phyloP scores from a whole-genome alignment of 2,797 vertebrate genomes.

The Schizothorax lantsangensis region DNA sequence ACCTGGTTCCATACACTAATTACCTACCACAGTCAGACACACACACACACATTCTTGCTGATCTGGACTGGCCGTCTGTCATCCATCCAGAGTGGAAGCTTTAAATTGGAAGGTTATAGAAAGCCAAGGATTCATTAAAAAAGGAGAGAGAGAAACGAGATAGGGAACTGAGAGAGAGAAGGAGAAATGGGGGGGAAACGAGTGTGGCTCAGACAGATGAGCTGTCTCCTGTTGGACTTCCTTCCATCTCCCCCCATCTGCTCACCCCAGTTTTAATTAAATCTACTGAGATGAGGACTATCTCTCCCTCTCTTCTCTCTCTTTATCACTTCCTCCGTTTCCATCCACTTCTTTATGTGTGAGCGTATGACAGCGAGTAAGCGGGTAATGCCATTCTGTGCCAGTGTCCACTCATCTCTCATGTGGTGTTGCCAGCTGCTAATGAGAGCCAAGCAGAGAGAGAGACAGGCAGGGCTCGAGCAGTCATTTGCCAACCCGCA shows the following conservation, averaged over 20 bases:
- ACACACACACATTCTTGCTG: conserved; percentile 58
- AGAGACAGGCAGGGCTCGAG: conserved; percentile 44
- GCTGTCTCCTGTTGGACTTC: conserved; percentile 90
- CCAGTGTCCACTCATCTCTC: conserved; percentile 91
- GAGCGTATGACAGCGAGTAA: conserved; percentile 63
- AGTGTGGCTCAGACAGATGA: conserved; percentile 88
- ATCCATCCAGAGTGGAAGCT: conserved; percentile 75
- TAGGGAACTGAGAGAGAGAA: conserved; percentile 48
- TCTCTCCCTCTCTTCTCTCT: conserved; percentile 63
- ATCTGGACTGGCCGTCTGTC: conserved; percentile 62
- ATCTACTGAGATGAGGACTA: conserved; percentile 90
- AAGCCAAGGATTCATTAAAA: conserved; percentile 86
- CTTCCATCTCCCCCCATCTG: conserved; percentile 95
- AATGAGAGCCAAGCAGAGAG: conserved; percentile 86
- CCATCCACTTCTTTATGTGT: conserved; percentile 56
- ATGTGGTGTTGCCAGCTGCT: conserved; percentile 89
- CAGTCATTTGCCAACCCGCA: conserved; percentile 85
- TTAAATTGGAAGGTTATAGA: conserved; percentile 73
- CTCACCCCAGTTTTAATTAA: conserved; percentile 97
- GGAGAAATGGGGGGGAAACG: conserved; percentile 53
- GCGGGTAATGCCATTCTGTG: conserved; percentile 81
- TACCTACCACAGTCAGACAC: conserved; percentile 67
- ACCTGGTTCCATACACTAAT: conserved; percentile 68
- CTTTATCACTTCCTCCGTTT: conserved; percentile 29
- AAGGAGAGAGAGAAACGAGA: conserved; percentile 54